Evolutionary conservation across 2,888 invertebrate species (phyloP), one percentile per base, ranked within the genome.

Genomic region (Chironomus tentans): DNA sequence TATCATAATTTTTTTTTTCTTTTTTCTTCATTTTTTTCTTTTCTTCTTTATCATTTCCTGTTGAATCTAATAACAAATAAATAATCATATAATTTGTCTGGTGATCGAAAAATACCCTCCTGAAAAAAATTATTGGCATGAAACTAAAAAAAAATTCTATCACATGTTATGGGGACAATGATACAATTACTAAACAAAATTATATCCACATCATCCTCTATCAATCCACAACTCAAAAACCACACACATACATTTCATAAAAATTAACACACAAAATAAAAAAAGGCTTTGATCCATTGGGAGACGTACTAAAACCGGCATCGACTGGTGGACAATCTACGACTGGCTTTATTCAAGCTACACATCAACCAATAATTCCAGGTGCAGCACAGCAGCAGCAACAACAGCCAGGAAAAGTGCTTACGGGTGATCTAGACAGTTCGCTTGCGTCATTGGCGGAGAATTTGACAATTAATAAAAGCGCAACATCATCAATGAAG

Each of bases 371-470:
- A 78, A 76, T 80, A 81, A 75, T 72, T 70, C 62, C 76, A 75
- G 73, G 81, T 80, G 72, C 81, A 80, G 76, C 74, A 48, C 74
- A 74, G 48, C 83, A 82, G 78, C 84, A 84, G 81, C 83, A 84
- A 78, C 84, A 82, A 80, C 80, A 84, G 77, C 80, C 81, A 69
- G 89, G 89, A 78, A 92, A 92, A 82, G 91, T 97, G 79, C 87
- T 97, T 78, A 94, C 95, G 28, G 95, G 95, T 76, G 97, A 97
- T 85, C 87, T 98, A 83, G 97, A 98, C 83, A 93, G 95, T 80
- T 96, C 95, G 80, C 89, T 97, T 78, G 96, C 96, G 78, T 93
- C 93, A 79, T 87, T 98, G 80, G 97, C 97, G 78, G 94, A 97
- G 85, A 97, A 97, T 85, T 88, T 98, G 80, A 89, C 91, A 80